Conservation (phyloP, 2,113 vertebrate species). For the Grus americana region DNA sequence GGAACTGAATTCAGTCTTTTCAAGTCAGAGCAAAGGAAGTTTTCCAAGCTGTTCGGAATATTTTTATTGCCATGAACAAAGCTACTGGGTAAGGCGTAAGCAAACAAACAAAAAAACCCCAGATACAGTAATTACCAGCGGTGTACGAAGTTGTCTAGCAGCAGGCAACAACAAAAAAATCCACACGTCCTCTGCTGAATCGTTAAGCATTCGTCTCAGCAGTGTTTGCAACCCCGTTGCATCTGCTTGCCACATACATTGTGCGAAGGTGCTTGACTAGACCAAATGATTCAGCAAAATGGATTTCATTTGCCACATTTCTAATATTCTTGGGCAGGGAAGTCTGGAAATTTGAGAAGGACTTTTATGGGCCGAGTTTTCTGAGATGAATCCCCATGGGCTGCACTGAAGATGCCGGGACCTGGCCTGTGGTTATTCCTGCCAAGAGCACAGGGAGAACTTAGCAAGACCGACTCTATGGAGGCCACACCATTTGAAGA, state of each 20-base stretch:
- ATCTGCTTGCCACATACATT: not conserved
- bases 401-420: not conserved
- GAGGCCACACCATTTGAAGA: not conserved
- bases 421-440: not conserved
- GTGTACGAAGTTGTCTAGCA: not conserved
- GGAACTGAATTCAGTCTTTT: not conserved
- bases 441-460: not conserved
- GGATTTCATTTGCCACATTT: not conserved
- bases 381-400: not conserved
- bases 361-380: not conserved
- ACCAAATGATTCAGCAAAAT: not conserved
- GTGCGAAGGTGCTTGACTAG: not conserved
- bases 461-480: not conserved
- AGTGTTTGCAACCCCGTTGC: not conserved
- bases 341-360: not conserved
- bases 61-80: constrained; percentile 29
- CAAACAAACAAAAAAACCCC: not conserved
- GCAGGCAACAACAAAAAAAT: not conserved
- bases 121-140: not conserved
- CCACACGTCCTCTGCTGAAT: not conserved
- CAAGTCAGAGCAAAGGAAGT: constrained; percentile 33
- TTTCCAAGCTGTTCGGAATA: not conserved
- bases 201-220: not conserved
- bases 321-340: not conserved
- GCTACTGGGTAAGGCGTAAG: not conserved